These are phyloP conservation scores for Vimba vimba DNA, from an alignment of 2,113 vertebrate species.

Conservation along the genomic window DNA sequence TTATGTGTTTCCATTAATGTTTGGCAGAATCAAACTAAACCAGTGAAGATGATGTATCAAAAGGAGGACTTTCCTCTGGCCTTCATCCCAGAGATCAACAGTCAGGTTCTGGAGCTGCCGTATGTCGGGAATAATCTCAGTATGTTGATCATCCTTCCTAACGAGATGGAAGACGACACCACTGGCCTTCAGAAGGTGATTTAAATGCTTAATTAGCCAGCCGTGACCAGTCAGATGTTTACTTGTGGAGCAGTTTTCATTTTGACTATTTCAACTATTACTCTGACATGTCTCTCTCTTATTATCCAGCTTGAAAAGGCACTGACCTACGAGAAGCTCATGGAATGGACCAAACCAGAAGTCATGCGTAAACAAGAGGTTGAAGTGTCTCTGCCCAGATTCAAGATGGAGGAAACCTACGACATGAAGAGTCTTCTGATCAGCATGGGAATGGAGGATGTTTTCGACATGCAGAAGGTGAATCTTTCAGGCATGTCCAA, in stretches of 20 bases:
- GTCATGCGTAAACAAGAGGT: conserved; percentile 58
- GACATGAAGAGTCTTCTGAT: conserved; percentile 68
- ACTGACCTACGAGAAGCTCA: conserved; percentile 74
- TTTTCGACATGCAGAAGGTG: conserved; percentile 65
- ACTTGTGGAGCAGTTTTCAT: too few relatives aligned
- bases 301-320: conserved; percentile 75
- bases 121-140: conserved; percentile 89
- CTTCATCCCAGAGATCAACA: conserved; percentile 74
- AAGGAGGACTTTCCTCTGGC: conserved; percentile 76
- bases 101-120: conserved; percentile 87
- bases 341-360: conserved; percentile 70
- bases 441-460: conserved; percentile 77
- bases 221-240: not conserved
- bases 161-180: conserved; percentile 78
- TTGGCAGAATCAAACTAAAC: conserved; percentile 82
- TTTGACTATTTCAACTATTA: too few relatives aligned
- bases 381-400: conserved; percentile 72
- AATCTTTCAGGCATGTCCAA: conserved; percentile 84
- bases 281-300: not conserved
- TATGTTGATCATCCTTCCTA: conserved; percentile 91
- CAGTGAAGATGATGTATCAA: conserved; percentile 87
- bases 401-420: conserved; percentile 77
- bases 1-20: not conserved
- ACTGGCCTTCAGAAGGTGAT: conserved; percentile 89
- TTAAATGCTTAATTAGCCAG: too few relatives aligned